Conservation (phyloP, 2,113 vertebrate genomes). For the Paramormyrops kingsleyae region DNA sequence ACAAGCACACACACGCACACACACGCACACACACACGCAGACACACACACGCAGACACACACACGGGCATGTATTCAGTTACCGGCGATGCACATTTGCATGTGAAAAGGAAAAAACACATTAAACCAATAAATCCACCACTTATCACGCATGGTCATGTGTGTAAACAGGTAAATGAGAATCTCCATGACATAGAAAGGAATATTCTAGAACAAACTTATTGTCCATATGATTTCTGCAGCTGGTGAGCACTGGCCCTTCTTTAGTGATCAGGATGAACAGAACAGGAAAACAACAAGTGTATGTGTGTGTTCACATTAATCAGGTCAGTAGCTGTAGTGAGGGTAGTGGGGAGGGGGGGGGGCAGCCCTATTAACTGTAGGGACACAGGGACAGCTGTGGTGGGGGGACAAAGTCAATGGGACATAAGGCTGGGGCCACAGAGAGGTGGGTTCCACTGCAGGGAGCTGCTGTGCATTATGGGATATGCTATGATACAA, state of each 20-base stretch:
- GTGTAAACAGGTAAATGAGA: background rate
- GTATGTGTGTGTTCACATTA: background rate
- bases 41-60: background rate
- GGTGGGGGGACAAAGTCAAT: slow-evolving; percentile 30
- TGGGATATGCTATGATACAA: background rate
- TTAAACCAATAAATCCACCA: background rate
- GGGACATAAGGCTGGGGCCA: slow-evolving; percentile 24
- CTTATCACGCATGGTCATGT: background rate
- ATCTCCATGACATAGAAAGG: background rate
- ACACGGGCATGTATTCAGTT: background rate
- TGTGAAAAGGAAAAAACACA: background rate
- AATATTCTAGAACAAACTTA: background rate
- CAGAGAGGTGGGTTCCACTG: background rate
- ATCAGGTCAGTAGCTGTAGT: background rate
- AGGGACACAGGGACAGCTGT: slow-evolving; percentile 45
- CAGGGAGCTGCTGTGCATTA: background rate
- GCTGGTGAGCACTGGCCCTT: background rate
- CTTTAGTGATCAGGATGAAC: background rate
- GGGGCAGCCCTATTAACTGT: background rate
- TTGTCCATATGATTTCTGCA: background rate
- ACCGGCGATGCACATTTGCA: background rate
- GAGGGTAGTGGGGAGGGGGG: background rate
- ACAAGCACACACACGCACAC: slow-evolving; percentile 2
- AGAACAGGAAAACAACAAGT: background rate
- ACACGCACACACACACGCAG: background rate